Evolutionary conservation across 2,797 vertebrate genomes (phyloP), one percentile per base, ranked within the genome.

Genomic region (Myripristis jacobus): DNA sequence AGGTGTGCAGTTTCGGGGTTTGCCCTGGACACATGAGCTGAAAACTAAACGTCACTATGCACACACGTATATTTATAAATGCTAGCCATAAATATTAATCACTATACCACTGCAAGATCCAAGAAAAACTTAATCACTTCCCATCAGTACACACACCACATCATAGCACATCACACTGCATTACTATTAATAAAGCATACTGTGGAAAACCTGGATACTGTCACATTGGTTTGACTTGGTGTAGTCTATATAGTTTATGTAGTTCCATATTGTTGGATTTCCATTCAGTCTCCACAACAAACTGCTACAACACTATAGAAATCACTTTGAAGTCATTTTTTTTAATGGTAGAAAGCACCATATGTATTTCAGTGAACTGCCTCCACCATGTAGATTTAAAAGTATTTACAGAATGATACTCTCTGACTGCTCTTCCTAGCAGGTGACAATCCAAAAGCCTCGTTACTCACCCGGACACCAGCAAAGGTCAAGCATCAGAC

Each of bases 401-500:
- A 46, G 6, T 2, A 29, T 25, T 31, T 22, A 22, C 18, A 13
- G 10, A 29, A 57, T 61, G 47, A 48, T 36, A 43, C 22, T 19
- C 43, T 13, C 25, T 43, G n/a, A 66, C 15, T 7, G 21, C 16
- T 29, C 15, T 8, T 2, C 15, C 21, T 52, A 6, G 25, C 11
- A 59, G 15, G 1, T 2, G 8, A 34, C 11, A 61, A 62, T 63
- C 3, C 65, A 57, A 71, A 22, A 68, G 38, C 19, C 9, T 55
- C 46, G 38, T 31, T 21, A 89, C 92, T 91, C 77, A 93, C 91
- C 88, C 24, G 60, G 48, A 53, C 38, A 31, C 21, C 50, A 46
- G 13, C 66, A 36, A 73, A 59, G 29, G 52, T 61, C 36, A 57
- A 58, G 43, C 82, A 85, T 85, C 72, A 68, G 73, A 73, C 21